phyloP scores from a whole-genome alignment of 2,113 vertebrate species.

The Nettapus auritus region DNA sequence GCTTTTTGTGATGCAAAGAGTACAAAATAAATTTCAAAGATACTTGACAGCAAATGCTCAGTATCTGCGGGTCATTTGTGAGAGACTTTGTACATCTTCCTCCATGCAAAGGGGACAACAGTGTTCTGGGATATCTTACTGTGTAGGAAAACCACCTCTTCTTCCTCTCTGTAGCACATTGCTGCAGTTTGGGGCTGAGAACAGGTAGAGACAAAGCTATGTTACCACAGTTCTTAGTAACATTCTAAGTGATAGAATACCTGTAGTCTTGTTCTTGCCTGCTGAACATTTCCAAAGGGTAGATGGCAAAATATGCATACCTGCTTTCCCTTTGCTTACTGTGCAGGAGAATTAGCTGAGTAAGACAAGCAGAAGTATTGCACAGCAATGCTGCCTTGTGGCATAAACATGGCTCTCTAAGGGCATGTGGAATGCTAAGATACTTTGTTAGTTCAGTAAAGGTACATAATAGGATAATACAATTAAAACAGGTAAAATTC shows the following conservation, averaged over 20 bases:
- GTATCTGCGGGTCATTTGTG: neutral
- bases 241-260: neutral
- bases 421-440: neutral
- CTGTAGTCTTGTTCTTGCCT: neutral
- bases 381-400: neutral
- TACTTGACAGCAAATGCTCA: neutral
- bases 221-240: neutral
- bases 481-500: neutral
- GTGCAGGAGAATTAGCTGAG: neutral
- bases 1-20: neutral
- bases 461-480: neutral
- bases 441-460: neutral
- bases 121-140: accelerated
- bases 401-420: neutral
- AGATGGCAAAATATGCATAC: accelerated
- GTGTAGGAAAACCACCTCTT: neutral
- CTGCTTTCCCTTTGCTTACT: neutral
- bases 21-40: neutral
- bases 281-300: neutral
- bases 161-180: neutral
- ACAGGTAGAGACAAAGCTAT: neutral
- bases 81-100: neutral
- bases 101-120: neutral
- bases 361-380: neutral
- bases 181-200: neutral